These are phyloP conservation scores for Gymnoscelis rufifasciata DNA, from an alignment of 2,888 invertebrate genomes.

Conservation along the genomic window DNA sequence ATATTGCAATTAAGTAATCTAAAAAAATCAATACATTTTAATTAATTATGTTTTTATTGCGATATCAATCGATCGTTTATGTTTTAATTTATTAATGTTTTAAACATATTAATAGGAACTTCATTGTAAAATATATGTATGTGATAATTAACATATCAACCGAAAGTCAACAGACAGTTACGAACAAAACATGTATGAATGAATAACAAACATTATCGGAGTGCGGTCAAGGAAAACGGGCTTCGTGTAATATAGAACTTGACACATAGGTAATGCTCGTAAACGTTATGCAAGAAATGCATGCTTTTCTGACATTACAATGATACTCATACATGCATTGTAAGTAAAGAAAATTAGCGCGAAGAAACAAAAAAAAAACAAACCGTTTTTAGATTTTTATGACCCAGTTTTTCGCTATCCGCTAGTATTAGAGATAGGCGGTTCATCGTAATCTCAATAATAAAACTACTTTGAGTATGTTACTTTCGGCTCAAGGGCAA, in stretches of 20 bases:
- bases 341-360: no score
- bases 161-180: conserved; percentile 13
- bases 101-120: background rate
- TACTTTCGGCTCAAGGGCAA: conserved; percentile 27
- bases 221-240: conserved; percentile 68
- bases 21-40: no score
- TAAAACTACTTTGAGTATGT: conserved; percentile 22
- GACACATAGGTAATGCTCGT: conserved; percentile 30
- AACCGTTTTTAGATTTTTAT: conserved; percentile 13
- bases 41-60: background rate
- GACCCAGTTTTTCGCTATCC: conserved; percentile 19
- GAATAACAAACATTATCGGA: conserved; percentile 49
- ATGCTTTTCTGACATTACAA: conserved; percentile 20
- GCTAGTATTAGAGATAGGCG: conserved; percentile 10
- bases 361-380: background rate
- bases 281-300: conserved; percentile 32
- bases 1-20: no score
- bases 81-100: no score
- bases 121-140: no score
- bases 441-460: conserved; percentile 19
- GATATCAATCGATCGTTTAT: background rate
- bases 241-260: conserved; percentile 42
- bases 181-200: conserved; percentile 44
- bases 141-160: conserved; percentile 9
- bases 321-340: no score